Base-by-base conservation (phyloP, 2,113 vertebrate species). In the Mus spicilegus region DNA sequence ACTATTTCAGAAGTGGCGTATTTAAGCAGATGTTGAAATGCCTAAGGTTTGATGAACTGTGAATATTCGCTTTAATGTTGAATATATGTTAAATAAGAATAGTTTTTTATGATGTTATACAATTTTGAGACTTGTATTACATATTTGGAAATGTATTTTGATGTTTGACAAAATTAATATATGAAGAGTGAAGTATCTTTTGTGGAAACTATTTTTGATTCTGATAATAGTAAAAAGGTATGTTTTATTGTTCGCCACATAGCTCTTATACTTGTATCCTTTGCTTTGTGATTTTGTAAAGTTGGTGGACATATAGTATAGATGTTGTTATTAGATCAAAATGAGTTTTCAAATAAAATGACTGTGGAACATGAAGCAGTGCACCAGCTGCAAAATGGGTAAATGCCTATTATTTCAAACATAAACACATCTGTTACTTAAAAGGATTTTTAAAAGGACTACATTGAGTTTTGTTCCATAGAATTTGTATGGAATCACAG, bases 301-400 rank as follows among this genome's bases (percentile, higher is more conserved):
- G 1, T 94, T 7, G 94, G 9, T 96, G 36, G 28, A 91, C 76
- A 82, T 90, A 22, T 28, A 90, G 6, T 92, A 19, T 85, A 97
- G 46, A 94, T 84, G 54, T 95, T 84, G 54, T 95, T 91, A 80
- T 67, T 93, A 70, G 20, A 92, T 80, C 82, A 77, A 86, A 80
- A 87, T 90, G 26, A 92, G n/a, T 93, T 97, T 93, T 94, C 22
- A 94, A 97, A 96, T 97, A 96, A 97, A 97, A 93, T 91, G 33
- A 91, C 77, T 63, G 3, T 58, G 67, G 92, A 97, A 95, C 14
- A 77, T 65, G 6, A 39, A 94, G 20, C 3, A 17, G 36, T 65
- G 9, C 86, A 39, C 33, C 61, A 93, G 39, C 30, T 96, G 28
- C 26, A 89, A 95, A 94, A 95, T 92, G 56, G 33, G n/a, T 88